Conservation (phyloP, 2,113 vertebrate species). For the Microtus richardsoni region DNA sequence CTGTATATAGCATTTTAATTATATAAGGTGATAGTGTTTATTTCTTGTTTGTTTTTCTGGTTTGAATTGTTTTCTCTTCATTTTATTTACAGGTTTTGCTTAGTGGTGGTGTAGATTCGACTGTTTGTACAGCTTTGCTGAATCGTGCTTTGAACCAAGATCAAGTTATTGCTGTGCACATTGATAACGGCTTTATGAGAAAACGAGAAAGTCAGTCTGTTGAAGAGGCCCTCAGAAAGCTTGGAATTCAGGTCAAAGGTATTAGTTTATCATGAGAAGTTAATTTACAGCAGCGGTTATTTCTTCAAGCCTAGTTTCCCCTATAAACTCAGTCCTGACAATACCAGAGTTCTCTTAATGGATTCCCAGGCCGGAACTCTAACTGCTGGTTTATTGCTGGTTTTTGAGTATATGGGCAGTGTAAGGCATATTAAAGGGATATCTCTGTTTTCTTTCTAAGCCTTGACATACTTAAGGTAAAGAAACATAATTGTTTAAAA, state of each 20-base stretch:
- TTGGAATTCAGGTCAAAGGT: slow-evolving; percentile 99
- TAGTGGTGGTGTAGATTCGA: slow-evolving; percentile 98
- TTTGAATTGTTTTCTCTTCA: not conserved
- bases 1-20: not conserved
- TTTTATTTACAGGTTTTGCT: slow-evolving; percentile 91
- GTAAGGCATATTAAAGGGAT: not conserved
- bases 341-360: not conserved
- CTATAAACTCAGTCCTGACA: not conserved
- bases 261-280: slow-evolving; percentile 32
- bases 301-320: slow-evolving; percentile 5
- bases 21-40: not conserved
- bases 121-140: slow-evolving; percentile 97
- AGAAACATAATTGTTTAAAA: slow-evolving; percentile 38
- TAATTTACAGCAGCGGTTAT: not conserved
- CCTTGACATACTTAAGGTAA: slow-evolving; percentile 8
- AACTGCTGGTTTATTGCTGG: not conserved
- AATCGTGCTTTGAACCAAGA: slow-evolving; percentile 96
- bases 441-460: slow-evolving; percentile 34
- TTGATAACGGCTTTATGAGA: slow-evolving; percentile 99
- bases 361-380: not conserved
- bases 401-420: not conserved
- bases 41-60: not conserved
- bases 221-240: slow-evolving; percentile 97
- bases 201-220: slow-evolving; percentile 97
- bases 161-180: slow-evolving; percentile 98